Percentiles rank a stretch among this genome's conserved stretches.
Evolutionary conservation across 2,888 invertebrate genomes (phyloP).

Genomic region (Brenthis ino): DNA sequence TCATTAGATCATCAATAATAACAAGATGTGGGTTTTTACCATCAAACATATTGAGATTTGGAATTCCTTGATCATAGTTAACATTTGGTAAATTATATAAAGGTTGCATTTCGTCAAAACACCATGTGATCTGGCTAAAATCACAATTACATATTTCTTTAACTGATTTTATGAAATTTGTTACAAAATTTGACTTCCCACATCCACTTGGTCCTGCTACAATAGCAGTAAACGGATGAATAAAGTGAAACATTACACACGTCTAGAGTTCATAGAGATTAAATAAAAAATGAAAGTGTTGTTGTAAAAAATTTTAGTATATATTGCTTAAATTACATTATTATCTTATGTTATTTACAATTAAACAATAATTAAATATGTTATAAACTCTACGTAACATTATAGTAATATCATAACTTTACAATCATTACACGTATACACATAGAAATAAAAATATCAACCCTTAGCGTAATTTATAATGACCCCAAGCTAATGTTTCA

Average conservation of each 20-base stretch:
- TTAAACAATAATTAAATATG: no score
- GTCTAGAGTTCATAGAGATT: neutral
- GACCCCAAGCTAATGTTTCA: no score
- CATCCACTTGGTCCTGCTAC: constrained; percentile 28
- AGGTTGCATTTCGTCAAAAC: constrained; percentile 39
- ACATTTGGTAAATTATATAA: constrained; percentile 42
- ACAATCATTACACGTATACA: neutral
- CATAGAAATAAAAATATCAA: neutral
- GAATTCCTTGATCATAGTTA: constrained; percentile 44
- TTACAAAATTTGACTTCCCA: constrained; percentile 41
- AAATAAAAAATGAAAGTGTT: no score
- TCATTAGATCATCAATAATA: constrained; percentile 49
- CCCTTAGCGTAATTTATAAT: neutral
- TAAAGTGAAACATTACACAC: constrained; percentile 9
- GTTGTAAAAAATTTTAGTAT: neutral
- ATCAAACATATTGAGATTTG: constrained; percentile 45
- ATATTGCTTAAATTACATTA: neutral
- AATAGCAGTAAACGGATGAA: constrained; percentile 41
- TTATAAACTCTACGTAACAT: neutral
- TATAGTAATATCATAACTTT: neutral
- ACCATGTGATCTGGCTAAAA: constrained; percentile 34
- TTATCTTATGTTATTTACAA: neutral
- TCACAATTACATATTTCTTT: constrained; percentile 27
- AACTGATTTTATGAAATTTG: constrained; percentile 28
- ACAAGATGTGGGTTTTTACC: constrained; percentile 40